phyloP scores from a whole-genome alignment of 2,797 vertebrate species.

The Alosa sapidissima region DNA sequence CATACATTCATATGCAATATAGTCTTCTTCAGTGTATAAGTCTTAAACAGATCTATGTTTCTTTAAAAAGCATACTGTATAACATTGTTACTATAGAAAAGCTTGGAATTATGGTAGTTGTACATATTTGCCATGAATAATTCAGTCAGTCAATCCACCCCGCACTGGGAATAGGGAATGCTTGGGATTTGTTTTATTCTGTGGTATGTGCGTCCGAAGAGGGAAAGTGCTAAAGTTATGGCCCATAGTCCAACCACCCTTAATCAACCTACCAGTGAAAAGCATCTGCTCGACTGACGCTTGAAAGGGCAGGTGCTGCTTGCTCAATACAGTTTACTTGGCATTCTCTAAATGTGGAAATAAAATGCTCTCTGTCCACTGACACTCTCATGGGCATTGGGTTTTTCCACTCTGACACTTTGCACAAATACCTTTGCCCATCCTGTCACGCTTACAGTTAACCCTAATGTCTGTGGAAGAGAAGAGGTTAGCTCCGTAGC shows the following conservation, averaged over 20 bases:
- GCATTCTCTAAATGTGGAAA: conserved; percentile 26
- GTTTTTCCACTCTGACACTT: conserved; percentile 13
- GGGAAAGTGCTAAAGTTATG: conserved; percentile 77
- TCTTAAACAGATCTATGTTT: conserved; percentile 78
- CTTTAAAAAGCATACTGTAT: conserved; percentile 64
- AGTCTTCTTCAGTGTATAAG: conserved; percentile 81
- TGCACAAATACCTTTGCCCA: conserved; percentile 21
- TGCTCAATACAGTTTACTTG: background rate
- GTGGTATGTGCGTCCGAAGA: conserved; percentile 75
- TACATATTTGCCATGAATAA: conserved; percentile 64
- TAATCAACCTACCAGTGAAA: conserved; percentile 55
- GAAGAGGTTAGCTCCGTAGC: conserved; percentile 31
- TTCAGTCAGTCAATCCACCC: conserved; percentile 58
- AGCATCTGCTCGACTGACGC: conserved; percentile 2
- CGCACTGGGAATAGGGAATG: conserved; percentile 64
- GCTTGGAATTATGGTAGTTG: conserved; percentile 66
- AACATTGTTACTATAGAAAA: conserved; percentile 71
- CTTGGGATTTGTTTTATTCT: conserved; percentile 47
- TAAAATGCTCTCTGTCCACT: background rate
- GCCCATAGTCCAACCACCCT: conserved; percentile 65
- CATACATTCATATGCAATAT: conserved; percentile 82
- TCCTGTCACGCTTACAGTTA: conserved; percentile 29
- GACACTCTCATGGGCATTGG: background rate
- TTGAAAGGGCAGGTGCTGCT: conserved; percentile 3
- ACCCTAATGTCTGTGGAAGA: conserved; percentile 37